Base-by-base conservation (phyloP, 2,888 invertebrate species). In the Sphaeridia pumilis region DNA sequence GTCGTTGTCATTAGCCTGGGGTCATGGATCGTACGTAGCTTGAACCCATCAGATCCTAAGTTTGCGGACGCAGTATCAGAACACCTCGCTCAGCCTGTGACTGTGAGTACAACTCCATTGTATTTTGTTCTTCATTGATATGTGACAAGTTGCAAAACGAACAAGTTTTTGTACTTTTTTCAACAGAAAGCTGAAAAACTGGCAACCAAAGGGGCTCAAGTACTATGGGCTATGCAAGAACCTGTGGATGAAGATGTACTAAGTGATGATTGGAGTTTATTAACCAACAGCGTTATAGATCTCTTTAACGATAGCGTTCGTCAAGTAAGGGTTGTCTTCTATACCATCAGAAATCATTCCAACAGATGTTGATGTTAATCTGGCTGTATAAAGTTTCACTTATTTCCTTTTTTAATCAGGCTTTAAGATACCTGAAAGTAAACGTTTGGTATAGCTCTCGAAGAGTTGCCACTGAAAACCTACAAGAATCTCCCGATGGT, bases 221-320 rank as follows among this genome's bases (percentile, higher is more conserved):
- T 92, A 2, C 71, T 94, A 2, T 94, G 93, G 93, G 83, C 85
- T 63, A 70, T 89, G 46, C 83, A 87, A 64, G 90, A 89, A 68
- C 84, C 88, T 0, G 85, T 94, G 0, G 73, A 76, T 64, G 71
- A 74, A 20, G 77, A 78, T 42, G 84, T 83, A 67, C 67, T 90
- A 48, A 67, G 54, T 31, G 56, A 59, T 41, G 76, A 80, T 24
- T 76, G 81, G 68, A 78, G 79, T 49, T 76, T 78, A 68, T 80
- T 93, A 31, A 84, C 80, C 50, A 93, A 94, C 70, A 80, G 78
- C 60, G 83, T 87, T 67, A 85, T 94, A 63, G 89, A 93, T 70
- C 74, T 81, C 4, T 88, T 88, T 67, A 94, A 94, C 69, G 80
- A 78, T 69, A 88, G 84, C 34, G 87, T 90, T 20, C 75, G 83